A percentile compares a stretch with the other conserved stretches of the same genome.
phyloP scores from a whole-genome alignment of 2,113 vertebrate genomes.

The western clawed frog (Xenopus tropicalis) region UCB_Xtro_10.0 CM004450.2:7775001-7775500 shows the following conservation, averaged over 20 bases:
- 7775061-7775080: not conserved
- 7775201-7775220: slow-evolving; percentile 20
- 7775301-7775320: too few species aligned
- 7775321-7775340: too few species aligned
- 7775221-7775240: not conserved
- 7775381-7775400: too few species aligned
- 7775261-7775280: not conserved
- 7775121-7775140: slow-evolving; percentile 7
- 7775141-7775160: slow-evolving; percentile 25
- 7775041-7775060: not conserved
- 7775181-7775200: slow-evolving; percentile 5
- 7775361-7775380: too few species aligned
- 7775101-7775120: not conserved
- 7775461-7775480: too few species aligned
- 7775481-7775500: not conserved
- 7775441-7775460: too few species aligned
- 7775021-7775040: not conserved
- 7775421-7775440: too few species aligned
- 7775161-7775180: slow-evolving; percentile 13
- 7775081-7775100: not conserved
- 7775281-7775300: not conserved
- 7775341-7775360: too few species aligned
- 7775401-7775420: too few species aligned
- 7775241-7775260: not conserved
- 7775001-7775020: not conserved